A percentile compares a stretch with the other conserved stretches of the same genome.
phyloP scores from a whole-genome alignment of 2,888 invertebrate species.

The Catocala fraxini region DNA sequence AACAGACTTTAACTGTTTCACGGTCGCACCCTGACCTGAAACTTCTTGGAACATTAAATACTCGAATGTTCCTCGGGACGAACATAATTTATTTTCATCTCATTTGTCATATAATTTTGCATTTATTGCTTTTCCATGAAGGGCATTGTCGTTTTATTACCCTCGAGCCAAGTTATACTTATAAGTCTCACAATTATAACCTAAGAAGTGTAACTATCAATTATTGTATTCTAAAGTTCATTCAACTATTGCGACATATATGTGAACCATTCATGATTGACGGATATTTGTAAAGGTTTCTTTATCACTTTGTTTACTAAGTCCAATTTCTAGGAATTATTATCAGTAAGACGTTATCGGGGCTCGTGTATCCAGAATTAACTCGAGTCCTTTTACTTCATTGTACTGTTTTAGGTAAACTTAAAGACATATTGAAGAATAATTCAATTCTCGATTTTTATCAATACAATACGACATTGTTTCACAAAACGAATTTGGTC shows the following conservation, averaged over 20 bases:
- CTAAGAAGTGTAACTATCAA: not conserved
- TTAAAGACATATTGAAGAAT: conserved; percentile 5
- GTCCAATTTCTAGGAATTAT: conserved; percentile 64
- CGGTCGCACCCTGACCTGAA: conserved; percentile 85
- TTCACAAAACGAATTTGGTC: conserved; percentile 57
- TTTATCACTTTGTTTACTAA: conserved; percentile 61
- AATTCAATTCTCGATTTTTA: conserved; percentile 23
- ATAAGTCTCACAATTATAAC: not conserved
- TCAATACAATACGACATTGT: conserved; percentile 43
- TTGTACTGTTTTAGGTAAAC: conserved; percentile 30
- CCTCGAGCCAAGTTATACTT: not conserved
- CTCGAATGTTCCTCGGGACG: conserved; percentile 21
- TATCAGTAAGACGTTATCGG: conserved; percentile 71
- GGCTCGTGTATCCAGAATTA: conserved; percentile 54
- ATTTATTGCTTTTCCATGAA: conserved; percentile 5
- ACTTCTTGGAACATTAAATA: conserved; percentile 68
- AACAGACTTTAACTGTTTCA: conserved; percentile 86
- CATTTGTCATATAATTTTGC: conserved; percentile 13
- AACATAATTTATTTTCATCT: conserved; percentile 14
- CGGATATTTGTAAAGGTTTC: conserved; percentile 47
- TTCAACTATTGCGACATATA: conserved; percentile 31
- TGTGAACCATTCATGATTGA: conserved; percentile 31
- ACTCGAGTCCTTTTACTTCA: conserved; percentile 26
- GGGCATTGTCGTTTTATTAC: not conserved
- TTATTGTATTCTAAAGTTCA: conserved; percentile 16